Percentiles rank a stretch among this genome's conserved stretches.
These are phyloP conservation scores for Pseudanteris insignis DNA, from an alignment of 2,888 invertebrate species.

Conservation along the genomic window DNA sequence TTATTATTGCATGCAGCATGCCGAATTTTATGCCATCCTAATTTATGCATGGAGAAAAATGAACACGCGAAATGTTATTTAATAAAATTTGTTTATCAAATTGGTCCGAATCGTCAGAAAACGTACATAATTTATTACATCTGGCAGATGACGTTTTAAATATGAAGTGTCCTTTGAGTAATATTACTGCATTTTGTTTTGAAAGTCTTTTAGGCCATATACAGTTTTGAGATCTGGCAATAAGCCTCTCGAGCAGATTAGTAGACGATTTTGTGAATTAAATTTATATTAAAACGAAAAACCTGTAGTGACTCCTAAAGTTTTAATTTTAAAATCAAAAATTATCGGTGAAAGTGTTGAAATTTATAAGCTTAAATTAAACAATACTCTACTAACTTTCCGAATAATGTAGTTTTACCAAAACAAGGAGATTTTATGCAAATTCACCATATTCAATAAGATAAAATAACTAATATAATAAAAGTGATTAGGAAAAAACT, in stretches of 20 bases:
- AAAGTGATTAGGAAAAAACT: no score
- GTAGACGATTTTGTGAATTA: not conserved
- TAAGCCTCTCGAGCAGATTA: constrained; percentile 30
- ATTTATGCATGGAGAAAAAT: constrained; percentile 5
- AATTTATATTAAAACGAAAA: no score
- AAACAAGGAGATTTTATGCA: no score
- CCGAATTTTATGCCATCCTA: constrained; percentile 26
- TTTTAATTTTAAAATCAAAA: no score
- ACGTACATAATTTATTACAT: constrained; percentile 23
- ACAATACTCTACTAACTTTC: no score
- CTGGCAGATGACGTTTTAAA: constrained; percentile 25
- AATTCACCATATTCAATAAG: no score
- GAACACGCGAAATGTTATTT: constrained; percentile 33
- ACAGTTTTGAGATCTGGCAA: constrained; percentile 29
- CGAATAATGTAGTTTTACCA: no score
- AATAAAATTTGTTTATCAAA: constrained; percentile 50
- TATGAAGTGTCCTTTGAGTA: constrained; percentile 11
- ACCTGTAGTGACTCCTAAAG: no score
- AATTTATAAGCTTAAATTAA: no score
- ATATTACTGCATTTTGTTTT: constrained; percentile 29
- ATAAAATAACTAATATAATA: no score
- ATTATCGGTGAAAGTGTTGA: no score
- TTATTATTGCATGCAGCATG: constrained; percentile 43
- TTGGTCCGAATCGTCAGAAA: constrained; percentile 46
- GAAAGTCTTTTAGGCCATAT: constrained; percentile 34